phyloP scores from a whole-genome alignment of 2,113 vertebrate genomes.

The Brienomyrus brachyistius region DNA sequence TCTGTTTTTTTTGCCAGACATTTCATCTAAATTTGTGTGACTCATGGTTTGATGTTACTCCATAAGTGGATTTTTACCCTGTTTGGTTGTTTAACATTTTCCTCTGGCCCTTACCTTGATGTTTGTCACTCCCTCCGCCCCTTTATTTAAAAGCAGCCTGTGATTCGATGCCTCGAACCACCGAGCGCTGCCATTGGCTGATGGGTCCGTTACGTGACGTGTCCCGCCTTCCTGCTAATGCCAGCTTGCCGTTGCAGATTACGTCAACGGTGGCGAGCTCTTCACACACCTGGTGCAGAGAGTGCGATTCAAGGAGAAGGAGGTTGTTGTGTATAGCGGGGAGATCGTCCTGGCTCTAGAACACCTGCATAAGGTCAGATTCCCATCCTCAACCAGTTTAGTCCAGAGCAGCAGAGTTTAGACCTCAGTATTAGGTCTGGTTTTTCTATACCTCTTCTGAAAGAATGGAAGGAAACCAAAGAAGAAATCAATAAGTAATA shows the following conservation, averaged over 20 bases:
- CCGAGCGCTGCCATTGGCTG: background rate
- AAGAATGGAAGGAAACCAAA: background rate
- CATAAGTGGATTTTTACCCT: background rate
- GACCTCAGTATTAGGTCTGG: background rate
- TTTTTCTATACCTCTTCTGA: background rate
- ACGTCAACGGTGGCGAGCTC: constrained; percentile 93
- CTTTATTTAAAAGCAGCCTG: background rate
- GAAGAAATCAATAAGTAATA: background rate
- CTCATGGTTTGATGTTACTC: background rate
- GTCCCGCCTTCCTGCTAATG: background rate
- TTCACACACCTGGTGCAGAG: constrained; percentile 97
- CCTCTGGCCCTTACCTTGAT: background rate
- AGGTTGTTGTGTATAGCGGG: constrained; percentile 87
- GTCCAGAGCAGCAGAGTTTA: background rate
- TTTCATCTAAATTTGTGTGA: background rate
- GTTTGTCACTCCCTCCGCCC: background rate
- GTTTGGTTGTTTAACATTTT: background rate
- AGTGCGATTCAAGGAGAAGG: constrained; percentile 86
- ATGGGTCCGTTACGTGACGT: background rate
- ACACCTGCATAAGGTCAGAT: constrained; percentile 87
- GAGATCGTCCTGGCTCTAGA: constrained; percentile 90
- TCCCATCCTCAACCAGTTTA: background rate
- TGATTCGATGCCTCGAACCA: background rate
- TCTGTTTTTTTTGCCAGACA: background rate
- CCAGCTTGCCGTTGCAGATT: constrained; percentile 62